Percentiles rank a stretch among this genome's conserved stretches.
Evolutionary conservation across 1,140 invertebrate species (phyloP).

Genomic region (Trichomalopsis sarcophagae): DNA sequence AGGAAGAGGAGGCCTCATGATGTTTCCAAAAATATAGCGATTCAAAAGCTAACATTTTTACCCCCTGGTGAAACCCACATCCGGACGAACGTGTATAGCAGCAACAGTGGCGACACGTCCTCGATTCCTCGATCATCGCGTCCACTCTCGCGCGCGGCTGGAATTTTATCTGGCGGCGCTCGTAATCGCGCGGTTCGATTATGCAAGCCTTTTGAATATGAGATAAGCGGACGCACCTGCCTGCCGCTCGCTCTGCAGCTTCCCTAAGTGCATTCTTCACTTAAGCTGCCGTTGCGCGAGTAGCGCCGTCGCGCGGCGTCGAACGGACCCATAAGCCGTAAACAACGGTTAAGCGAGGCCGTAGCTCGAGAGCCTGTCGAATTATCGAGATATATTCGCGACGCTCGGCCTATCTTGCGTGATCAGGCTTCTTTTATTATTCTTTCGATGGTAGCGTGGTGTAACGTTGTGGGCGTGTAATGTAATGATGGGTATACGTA

Average conservation of each 20-base stretch:
- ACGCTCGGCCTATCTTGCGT: neutral
- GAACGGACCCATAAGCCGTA: constrained; percentile 64
- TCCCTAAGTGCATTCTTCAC: constrained; percentile 59
- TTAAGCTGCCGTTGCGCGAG: constrained; percentile 44
- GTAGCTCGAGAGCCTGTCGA: constrained; percentile 59
- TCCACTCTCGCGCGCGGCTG: too few relatives aligned
- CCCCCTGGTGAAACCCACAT: too few relatives aligned
- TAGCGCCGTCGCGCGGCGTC: neutral
- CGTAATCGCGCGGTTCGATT: constrained; percentile 43
- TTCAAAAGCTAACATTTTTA: neutral
- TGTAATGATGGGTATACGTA: too few relatives aligned
- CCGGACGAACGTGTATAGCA: too few relatives aligned
- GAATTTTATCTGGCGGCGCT: neutral
- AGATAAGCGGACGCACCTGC: constrained; percentile 48
- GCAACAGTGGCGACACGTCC: neutral
- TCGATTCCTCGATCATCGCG: neutral
- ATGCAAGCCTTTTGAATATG: constrained; percentile 39
- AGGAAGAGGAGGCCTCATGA: neutral
- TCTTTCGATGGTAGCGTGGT: too few relatives aligned
- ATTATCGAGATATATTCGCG: constrained; percentile 67
- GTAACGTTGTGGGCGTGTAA: too few relatives aligned
- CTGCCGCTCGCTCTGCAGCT: constrained; percentile 39
- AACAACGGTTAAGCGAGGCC: constrained; percentile 64
- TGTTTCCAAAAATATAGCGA: neutral
- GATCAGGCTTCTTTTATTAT: neutral